These are phyloP conservation scores for Phragmatobia fuliginosa DNA, from an alignment of 2,888 invertebrate species.

Conservation along the genomic window DNA sequence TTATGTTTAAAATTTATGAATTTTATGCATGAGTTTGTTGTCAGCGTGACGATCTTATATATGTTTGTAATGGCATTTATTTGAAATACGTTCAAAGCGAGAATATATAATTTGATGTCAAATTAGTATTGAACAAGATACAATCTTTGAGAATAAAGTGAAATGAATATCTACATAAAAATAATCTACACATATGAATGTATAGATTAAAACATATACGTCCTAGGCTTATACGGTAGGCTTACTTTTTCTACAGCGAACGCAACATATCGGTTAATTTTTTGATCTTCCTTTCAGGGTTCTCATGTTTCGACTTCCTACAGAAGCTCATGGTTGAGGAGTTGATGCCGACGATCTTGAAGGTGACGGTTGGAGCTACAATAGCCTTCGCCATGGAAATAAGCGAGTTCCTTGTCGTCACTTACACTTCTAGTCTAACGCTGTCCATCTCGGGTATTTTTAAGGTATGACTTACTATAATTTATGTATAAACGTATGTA, in stretches of 20 bases:
- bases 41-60: too few species aligned
- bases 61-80: too few species aligned
- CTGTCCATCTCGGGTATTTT: conserved; percentile 98
- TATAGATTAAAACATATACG: too few species aligned
- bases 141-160: too few species aligned
- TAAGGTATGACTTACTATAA: conserved; percentile 91
- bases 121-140: too few species aligned
- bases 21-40: too few species aligned
- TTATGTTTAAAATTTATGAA: too few species aligned
- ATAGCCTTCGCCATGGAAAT: conserved; percentile 98
- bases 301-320: conserved; percentile 72
- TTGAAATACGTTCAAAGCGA: too few species aligned
- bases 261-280: not conserved
- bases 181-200: too few species aligned
- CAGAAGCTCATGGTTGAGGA: conserved; percentile 62
- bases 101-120: too few species aligned
- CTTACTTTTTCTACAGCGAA: not conserved
- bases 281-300: conserved; percentile 63
- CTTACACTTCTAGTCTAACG: conserved; percentile 98
- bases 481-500: too few species aligned
- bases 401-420: conserved; percentile 96
- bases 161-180: too few species aligned
- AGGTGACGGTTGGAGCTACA: conserved; percentile 92
- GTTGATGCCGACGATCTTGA: conserved; percentile 81
- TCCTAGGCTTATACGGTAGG: not conserved